A percentile compares a stretch with the other conserved stretches of the same genome.
phyloP scores from a whole-genome alignment of 37 sponge, comb jelly and placozoan species.

The Agelas oroides region DNA sequence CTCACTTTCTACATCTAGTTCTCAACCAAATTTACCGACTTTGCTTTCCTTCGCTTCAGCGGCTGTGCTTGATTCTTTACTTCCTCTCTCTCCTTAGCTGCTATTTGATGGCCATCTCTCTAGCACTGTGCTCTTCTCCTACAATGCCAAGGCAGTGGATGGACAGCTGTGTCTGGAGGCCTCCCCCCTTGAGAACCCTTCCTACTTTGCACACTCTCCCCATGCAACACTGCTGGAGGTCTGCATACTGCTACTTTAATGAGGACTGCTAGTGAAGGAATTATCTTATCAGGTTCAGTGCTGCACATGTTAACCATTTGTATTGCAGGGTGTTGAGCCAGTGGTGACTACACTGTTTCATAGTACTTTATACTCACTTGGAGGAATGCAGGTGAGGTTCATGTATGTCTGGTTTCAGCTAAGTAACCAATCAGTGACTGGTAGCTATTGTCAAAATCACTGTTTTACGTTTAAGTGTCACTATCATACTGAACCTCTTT shows the following conservation, averaged over 20 bases:
- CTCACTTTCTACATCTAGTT: too few species aligned
- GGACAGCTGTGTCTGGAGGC: constrained; percentile 91
- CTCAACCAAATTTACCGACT: too few species aligned
- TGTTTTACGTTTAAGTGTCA: too few species aligned
- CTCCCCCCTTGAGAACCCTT: constrained; percentile 71
- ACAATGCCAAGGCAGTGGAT: constrained; percentile 92
- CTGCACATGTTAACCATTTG: background rate
- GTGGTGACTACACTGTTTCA: constrained; percentile 78
- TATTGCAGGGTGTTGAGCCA: constrained; percentile 82
- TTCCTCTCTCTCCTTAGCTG: constrained; percentile 32
- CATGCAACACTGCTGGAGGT: constrained; percentile 93
- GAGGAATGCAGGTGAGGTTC: constrained; percentile 82
- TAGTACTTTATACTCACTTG: constrained; percentile 81
- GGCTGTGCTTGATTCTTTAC: too few species aligned
- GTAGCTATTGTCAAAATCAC: too few species aligned
- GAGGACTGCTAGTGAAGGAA: background rate
- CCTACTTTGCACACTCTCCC: constrained; percentile 85
- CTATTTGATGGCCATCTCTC: constrained; percentile 84
- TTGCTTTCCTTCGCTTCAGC: too few species aligned
- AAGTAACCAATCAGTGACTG: background rate
- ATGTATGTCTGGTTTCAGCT: background rate
- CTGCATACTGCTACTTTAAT: background rate
- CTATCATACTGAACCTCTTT: too few species aligned
- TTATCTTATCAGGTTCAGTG: background rate
- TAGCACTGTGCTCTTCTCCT: constrained; percentile 74